Evolutionary conservation across 2,888 invertebrate species (phyloP).

Genomic region (Epsilonema sp.): DNA sequence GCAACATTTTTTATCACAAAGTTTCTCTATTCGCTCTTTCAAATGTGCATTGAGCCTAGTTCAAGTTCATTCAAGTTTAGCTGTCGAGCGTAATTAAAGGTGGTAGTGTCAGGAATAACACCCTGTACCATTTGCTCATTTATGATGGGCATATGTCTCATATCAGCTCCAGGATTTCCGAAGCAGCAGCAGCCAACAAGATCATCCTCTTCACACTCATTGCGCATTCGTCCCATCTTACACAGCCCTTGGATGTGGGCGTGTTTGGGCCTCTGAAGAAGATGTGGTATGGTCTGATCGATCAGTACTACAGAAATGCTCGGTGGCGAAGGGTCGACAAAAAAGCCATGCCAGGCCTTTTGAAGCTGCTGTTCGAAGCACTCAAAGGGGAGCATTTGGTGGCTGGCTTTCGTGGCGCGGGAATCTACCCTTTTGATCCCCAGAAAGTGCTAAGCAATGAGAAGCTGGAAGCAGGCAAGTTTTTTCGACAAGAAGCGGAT

Average conservation of each 20-base stretch:
- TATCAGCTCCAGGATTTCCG: neutral
- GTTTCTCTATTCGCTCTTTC: too few relatives aligned
- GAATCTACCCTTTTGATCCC: neutral
- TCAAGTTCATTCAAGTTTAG: too few relatives aligned
- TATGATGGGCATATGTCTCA: neutral
- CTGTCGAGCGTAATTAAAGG: too few relatives aligned
- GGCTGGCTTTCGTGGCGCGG: neutral
- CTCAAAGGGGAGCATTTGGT: neutral
- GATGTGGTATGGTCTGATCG: neutral
- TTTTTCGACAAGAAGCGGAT: too few relatives aligned
- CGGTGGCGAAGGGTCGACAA: neutral
- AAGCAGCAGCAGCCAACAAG: neutral
- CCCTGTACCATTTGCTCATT: neutral
- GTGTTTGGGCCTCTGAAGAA: conserved; percentile 9
- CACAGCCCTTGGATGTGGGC: conserved; percentile 9
- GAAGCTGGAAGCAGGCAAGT: neutral
- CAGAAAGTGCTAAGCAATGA: neutral
- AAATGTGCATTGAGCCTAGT: too few relatives aligned
- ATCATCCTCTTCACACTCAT: conserved; percentile 7
- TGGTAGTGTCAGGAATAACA: too few relatives aligned
- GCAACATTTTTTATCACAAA: too few relatives aligned
- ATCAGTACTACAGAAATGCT: neutral
- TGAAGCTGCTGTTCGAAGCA: neutral
- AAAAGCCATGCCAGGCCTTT: neutral
- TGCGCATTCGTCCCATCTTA: conserved; percentile 8